These are phyloP conservation scores for Gymnogyps californianus DNA, from an alignment of 2,113 vertebrate species.

Conservation along the genomic window DNA sequence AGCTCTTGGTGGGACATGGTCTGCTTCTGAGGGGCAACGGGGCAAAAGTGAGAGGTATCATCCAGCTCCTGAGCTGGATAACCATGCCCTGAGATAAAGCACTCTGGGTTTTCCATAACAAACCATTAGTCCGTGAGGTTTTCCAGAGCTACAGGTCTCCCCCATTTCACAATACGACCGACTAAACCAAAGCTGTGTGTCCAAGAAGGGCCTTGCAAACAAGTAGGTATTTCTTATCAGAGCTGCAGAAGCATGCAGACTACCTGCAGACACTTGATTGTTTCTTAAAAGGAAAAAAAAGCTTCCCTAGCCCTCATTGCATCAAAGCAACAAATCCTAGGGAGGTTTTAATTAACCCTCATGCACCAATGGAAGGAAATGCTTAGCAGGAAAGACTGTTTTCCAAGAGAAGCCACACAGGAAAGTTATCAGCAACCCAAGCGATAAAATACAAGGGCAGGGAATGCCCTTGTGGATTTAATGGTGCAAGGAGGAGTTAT, in stretches of 20 bases:
- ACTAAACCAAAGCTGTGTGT: neutral
- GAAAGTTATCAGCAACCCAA: neutral
- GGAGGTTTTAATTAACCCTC: neutral
- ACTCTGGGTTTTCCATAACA: neutral
- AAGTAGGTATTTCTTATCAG: neutral
- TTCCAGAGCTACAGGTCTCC: neutral
- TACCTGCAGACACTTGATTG: neutral
- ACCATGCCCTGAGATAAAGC: neutral
- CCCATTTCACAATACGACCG: fast-evolving
- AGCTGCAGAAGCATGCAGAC: neutral
- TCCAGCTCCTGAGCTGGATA: neutral
- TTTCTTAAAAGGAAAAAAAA: neutral
- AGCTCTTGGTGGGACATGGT: neutral
- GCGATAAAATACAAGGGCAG: neutral
- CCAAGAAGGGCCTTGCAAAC: neutral
- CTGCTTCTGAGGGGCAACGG: fast-evolving
- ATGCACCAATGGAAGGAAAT: neutral
- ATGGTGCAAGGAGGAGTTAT: neutral
- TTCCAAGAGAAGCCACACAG: neutral
- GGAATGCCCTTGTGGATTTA: neutral
- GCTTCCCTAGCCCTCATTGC: neutral
- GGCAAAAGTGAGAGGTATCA: neutral
- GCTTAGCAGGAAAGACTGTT: neutral
- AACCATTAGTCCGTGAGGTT: neutral
- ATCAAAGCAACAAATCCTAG: neutral